Evolutionary conservation across 2,888 invertebrate genomes (phyloP).

Genomic region (Octonoba sinensis): DNA sequence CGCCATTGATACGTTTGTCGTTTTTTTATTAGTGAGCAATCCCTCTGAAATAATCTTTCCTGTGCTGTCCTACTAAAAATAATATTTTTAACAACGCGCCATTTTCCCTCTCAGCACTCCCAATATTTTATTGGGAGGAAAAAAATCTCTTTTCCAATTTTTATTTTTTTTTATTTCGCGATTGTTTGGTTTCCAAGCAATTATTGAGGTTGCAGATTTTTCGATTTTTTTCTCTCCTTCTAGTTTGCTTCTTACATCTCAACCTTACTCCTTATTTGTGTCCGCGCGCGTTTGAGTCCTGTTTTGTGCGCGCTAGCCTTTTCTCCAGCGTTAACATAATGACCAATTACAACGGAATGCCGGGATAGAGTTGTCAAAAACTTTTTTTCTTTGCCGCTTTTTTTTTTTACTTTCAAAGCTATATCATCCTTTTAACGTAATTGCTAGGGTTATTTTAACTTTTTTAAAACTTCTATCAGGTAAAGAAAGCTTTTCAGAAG

Average conservation of each 20-base stretch:
- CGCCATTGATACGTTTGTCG: too few relatives aligned
- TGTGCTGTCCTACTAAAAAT: too few relatives aligned
- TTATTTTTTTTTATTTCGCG: conserved; percentile 23
- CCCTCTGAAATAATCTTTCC: too few relatives aligned
- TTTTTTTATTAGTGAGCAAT: too few relatives aligned
- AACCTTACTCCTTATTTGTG: conserved; percentile 37
- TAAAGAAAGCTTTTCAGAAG: background rate
- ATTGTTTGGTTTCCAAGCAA: conserved; percentile 61
- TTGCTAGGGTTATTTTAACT: conserved; percentile 48
- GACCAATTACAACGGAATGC: conserved; percentile 47
- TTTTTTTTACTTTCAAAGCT: background rate
- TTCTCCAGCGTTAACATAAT: conserved; percentile 33
- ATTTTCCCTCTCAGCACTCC: conserved; percentile 4
- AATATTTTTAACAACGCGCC: background rate
- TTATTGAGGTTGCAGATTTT: conserved; percentile 62
- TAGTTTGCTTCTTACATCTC: background rate
- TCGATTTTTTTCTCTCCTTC: conserved; percentile 41
- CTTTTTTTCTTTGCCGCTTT: background rate
- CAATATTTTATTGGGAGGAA: conserved; percentile 41
- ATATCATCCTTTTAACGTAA: conserved; percentile 56
- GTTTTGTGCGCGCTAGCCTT: conserved; percentile 8
- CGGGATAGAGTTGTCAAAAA: conserved; percentile 43
- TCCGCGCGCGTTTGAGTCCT: conserved; percentile 17
- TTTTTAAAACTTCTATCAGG: background rate
- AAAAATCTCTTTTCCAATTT: conserved; percentile 34